Evolutionary conservation across 2,113 vertebrate genomes (phyloP), one percentile per base, ranked within the genome.

Genomic region (Xiphias gladius): DNA sequence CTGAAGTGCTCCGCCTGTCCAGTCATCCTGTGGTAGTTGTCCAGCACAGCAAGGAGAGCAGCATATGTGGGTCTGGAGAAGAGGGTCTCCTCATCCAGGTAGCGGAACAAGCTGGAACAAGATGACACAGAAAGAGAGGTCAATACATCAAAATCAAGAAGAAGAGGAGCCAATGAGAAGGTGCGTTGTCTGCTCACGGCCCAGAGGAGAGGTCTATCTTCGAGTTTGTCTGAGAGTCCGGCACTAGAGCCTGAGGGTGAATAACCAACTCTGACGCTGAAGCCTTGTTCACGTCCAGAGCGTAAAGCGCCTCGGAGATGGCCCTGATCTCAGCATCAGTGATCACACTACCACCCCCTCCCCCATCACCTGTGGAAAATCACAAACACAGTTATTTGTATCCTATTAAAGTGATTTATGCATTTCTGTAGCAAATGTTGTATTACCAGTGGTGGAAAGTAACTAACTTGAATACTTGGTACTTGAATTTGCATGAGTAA

Each of bases 41-140:
- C 96, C 83, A 99, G 92, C 73, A 99, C 86, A 8, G 93, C 94
- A 61, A 97, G 91, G 62, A 99, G 94, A 59, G 96, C 95, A 0
- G 95, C 86, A 0, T 96, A 99, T 2, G 98, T 98, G 2, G 97
- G 97, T 66, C 94, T 97, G 87, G 96, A 95, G 91, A 96, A 95
- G 79, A 99, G 96, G 14, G 96, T 84, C 14, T 75, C 17, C 89
- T 99, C 96, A 0, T 98, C 96, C 89, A 99, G 93, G 4, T 91
- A 94, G 0, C 61, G 91, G 92, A 96, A 99, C 85, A 99, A 94
- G 64, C 98, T 99, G 75, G 11, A 39, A 17, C 0, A 12, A 16
- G 28, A 14, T 20, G 22, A 41, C 5, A 24, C 41, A 62, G 6
- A 64, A 4, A 37, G n/a, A 0, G 0, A 0, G 0, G 12, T 28